Evolutionary conservation across 2,888 invertebrate species (phyloP), one percentile per base, ranked within the genome.

Genomic region (Leptothorax acervorum): DNA sequence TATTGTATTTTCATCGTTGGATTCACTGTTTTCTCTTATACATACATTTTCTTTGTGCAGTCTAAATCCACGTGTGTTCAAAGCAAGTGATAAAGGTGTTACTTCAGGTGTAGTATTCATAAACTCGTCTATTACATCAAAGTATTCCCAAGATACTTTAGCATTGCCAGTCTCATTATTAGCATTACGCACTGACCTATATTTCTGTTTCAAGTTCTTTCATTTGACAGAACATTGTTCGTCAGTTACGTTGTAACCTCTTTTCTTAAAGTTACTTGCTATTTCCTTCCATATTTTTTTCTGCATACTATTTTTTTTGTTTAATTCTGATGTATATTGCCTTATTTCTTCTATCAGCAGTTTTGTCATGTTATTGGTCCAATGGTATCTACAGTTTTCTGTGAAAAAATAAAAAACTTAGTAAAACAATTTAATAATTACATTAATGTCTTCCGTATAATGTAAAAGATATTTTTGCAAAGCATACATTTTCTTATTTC

Each of bases 71-170:
- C 28, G 39, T 23, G n/a, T 75, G 45, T 55, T 75, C 18, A 63
- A 76, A 62, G 65, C 65, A n/a, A 76, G 18, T 63, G 76, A 60
- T 39, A 63, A 0, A 63, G 76, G 51, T 45, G 28, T 63, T 28
- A 63, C 48, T 48, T 76, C 65, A 6, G 76, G 65, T 62, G 9
- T 65, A 48, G 28, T 60, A 28, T 63, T 51, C 35, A 76, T 31
- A 35, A 76, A 35, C 15, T 63, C 39, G 9, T 63, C 31, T n/a
- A 51, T 63, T 35, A 48, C 28, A 23, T 76, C 42, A 65, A 62
- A 76, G 55, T 76, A 76, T 48, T 28, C 31, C 53, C 51, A 76
- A 45, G 48, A 45, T 76, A 39, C 35, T 63, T 31, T 60, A 62
- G 28, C n/a, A 31, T 0, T 39, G 15, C 65, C 53, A 62, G 53